Evolutionary conservation across 2,113 vertebrate genomes (phyloP).

Genomic region (Notarius quadriscutis): DNA sequence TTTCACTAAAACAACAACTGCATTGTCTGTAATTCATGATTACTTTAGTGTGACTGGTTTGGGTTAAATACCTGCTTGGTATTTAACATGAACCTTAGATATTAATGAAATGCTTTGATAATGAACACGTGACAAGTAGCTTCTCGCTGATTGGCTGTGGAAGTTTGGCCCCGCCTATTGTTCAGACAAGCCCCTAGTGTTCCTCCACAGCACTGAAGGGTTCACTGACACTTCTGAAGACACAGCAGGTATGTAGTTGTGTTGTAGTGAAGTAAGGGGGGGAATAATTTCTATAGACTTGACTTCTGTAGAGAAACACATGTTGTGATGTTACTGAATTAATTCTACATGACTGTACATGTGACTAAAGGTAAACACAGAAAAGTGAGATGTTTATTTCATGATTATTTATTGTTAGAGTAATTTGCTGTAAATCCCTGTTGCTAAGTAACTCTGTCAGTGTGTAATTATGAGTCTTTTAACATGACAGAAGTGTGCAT

Average conservation of each 20-base stretch:
- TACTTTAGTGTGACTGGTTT: too few species aligned
- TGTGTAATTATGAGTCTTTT: too few species aligned
- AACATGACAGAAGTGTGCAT: neutral
- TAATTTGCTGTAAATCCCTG: neutral
- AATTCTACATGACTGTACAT: neutral
- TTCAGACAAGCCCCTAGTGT: too few species aligned
- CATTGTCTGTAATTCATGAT: too few species aligned
- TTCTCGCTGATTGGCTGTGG: neutral
- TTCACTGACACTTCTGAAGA: neutral
- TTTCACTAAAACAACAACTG: too few species aligned
- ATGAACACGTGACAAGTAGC: neutral
- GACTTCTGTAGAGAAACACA: neutral
- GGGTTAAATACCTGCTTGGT: too few species aligned
- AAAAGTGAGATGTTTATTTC: neutral
- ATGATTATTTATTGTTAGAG: neutral
- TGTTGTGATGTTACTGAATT: neutral
- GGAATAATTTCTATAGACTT: neutral
- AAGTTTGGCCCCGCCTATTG: neutral
- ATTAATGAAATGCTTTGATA: too few species aligned
- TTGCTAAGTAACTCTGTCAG: too few species aligned
- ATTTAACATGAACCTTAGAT: too few species aligned
- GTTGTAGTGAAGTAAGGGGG: too few species aligned
- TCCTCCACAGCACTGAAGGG: accelerated
- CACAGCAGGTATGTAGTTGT: neutral
- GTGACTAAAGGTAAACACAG: neutral